phyloP scores from a whole-genome alignment of 2,797 vertebrate genomes.

The Phoeniculus purpureus region DNA sequence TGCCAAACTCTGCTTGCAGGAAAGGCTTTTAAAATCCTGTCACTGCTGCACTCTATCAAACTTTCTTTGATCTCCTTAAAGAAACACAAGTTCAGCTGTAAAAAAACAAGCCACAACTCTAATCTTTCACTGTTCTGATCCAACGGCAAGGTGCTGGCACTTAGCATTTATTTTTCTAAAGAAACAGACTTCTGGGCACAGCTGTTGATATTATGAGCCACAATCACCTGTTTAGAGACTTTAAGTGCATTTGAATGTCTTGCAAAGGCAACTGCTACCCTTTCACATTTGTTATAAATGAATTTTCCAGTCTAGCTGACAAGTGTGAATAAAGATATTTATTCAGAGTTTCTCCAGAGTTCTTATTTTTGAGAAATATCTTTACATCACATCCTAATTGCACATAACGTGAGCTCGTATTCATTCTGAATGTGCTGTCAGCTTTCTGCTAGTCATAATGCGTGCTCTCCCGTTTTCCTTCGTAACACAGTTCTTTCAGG shows the following conservation, averaged over 20 bases:
- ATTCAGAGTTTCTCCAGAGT: slow-evolving; percentile 25
- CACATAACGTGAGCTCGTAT: slow-evolving; percentile 20
- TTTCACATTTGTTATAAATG: slow-evolving; percentile 38
- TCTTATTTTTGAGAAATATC: neutral
- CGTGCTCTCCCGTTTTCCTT: neutral
- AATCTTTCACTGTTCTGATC: slow-evolving; percentile 39
- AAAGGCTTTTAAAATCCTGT: slow-evolving; percentile 21
- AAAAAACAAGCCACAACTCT: slow-evolving; percentile 8
- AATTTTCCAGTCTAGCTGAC: slow-evolving; percentile 59
- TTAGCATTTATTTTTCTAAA: slow-evolving; percentile 2
- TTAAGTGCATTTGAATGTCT: neutral
- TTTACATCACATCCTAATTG: neutral
- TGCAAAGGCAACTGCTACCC: neutral
- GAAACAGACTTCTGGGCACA: slow-evolving; percentile 9
- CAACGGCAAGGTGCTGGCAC: neutral
- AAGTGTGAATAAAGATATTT: slow-evolving; percentile 56
- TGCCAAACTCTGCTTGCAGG: slow-evolving; percentile 38
- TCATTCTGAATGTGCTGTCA: neutral
- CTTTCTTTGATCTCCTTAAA: slow-evolving; percentile 47
- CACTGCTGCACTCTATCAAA: slow-evolving; percentile 23
- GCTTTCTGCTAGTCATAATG: neutral
- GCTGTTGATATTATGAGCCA: neutral
- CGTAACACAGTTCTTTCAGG: neutral
- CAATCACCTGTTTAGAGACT: neutral
- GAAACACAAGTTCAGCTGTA: neutral